Evolutionary conservation across 2,888 invertebrate species (phyloP).

Genomic region (Thelaira solivaga): DNA sequence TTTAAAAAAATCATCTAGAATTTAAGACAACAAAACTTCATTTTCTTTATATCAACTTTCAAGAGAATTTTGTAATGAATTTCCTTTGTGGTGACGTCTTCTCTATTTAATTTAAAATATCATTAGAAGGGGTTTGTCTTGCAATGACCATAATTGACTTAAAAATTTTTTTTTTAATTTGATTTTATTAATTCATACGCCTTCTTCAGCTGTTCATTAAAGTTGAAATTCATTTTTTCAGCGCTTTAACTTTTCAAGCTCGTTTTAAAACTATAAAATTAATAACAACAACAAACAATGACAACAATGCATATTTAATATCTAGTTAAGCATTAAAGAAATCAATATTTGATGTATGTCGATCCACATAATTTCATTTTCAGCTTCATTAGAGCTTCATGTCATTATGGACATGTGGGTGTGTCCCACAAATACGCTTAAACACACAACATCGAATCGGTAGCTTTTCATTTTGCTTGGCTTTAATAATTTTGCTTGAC

Average conservation of each 20-base stretch:
- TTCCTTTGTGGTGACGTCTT: too few relatives aligned
- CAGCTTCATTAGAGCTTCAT: slow-evolving; percentile 55
- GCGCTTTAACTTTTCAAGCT: background rate
- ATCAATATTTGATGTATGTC: slow-evolving; percentile 55
- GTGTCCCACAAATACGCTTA: slow-evolving; percentile 18
- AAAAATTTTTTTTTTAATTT: background rate
- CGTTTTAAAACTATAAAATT: background rate
- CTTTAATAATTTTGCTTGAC: too few relatives aligned
- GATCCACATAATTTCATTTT: slow-evolving; percentile 28
- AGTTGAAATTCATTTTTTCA: background rate
- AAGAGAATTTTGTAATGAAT: too few relatives aligned
- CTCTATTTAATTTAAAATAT: too few relatives aligned
- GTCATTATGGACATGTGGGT: slow-evolving; percentile 31
- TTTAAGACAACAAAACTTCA: too few relatives aligned
- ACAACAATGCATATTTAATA: background rate
- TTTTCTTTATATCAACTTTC: too few relatives aligned
- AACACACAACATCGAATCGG: background rate
- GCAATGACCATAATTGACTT: too few relatives aligned
- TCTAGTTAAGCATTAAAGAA: slow-evolving; percentile 27
- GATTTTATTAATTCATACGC: background rate
- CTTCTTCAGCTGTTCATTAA: slow-evolving; percentile 1
- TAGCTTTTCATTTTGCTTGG: too few relatives aligned
- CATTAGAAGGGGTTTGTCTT: too few relatives aligned
- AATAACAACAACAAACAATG: slow-evolving; percentile 4
- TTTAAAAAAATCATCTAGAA: too few relatives aligned